These are phyloP conservation scores for Batillaria attramentaria DNA, from an alignment of 1,140 invertebrate species.

Conservation along the genomic window DNA sequence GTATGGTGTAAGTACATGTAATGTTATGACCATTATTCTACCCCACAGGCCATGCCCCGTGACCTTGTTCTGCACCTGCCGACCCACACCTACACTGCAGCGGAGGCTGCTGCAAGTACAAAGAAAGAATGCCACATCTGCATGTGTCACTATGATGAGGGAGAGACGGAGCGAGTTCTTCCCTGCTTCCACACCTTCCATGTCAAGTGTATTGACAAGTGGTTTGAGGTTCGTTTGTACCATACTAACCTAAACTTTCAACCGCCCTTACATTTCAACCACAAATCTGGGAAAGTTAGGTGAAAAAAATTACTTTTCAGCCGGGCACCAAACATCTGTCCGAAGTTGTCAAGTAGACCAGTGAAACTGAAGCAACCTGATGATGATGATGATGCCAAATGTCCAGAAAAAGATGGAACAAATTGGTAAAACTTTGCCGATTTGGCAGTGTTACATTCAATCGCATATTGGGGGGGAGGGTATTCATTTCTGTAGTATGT, in stretches of 20 bases:
- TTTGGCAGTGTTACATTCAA: neutral
- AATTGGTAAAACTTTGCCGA: no score
- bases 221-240: neutral
- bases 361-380: neutral
- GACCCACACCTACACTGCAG: neutral
- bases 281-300: neutral
- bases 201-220: conserved; percentile 2
- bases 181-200: neutral
- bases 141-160: neutral
- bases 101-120: neutral
- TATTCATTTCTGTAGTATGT: neutral
- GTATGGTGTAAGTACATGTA: neutral
- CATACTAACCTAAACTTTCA: neutral
- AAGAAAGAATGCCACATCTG: neutral
- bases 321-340: neutral
- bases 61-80: neutral
- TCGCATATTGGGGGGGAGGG: neutral
- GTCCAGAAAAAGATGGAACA: neutral
- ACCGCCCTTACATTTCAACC: neutral
- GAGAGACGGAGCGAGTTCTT: neutral
- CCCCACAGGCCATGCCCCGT: neutral
- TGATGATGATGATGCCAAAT: neutral
- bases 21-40: neutral
- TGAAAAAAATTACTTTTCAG: no score
- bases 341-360: neutral